phyloP scores from a whole-genome alignment of 2,888 invertebrate genomes.

The Philonicus albiceps region DNA sequence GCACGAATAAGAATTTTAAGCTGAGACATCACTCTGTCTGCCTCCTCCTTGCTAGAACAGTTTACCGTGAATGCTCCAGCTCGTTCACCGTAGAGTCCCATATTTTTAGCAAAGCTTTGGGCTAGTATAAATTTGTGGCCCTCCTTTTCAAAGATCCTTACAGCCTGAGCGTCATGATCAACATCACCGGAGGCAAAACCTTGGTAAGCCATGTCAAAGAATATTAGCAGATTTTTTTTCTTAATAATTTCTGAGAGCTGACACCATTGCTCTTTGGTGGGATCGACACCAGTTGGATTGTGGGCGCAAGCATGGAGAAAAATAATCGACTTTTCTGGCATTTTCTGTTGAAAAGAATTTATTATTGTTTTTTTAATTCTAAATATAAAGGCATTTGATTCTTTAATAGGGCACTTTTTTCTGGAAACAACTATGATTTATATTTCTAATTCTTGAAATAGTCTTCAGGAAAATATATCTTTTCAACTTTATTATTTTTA shows the following conservation, averaged over 20 bases:
- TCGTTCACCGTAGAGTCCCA: conserved; percentile 92
- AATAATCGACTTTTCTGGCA: conserved; percentile 88
- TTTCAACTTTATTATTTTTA: too few species aligned
- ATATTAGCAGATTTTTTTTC: conserved; percentile 82
- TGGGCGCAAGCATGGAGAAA: conserved; percentile 97
- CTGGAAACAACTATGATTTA: too few species aligned
- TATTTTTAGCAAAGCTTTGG: conserved; percentile 98
- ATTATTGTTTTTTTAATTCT: background rate
- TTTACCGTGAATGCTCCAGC: conserved; percentile 89
- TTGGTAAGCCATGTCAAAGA: conserved; percentile 99
- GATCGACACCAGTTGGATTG: conserved; percentile 97
- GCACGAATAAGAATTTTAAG: conserved; percentile 94
- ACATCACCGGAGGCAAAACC: conserved; percentile 92
- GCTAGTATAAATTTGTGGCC: conserved; percentile 87
- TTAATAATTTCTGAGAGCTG: conserved; percentile 85
- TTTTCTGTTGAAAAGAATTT: conserved; percentile 72
- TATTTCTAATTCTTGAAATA: too few species aligned
- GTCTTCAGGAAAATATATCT: too few species aligned
- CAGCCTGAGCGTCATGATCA: conserved; percentile 86
- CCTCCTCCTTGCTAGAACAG: conserved; percentile 78
- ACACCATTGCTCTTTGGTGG: conserved; percentile 86
- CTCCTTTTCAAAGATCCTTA: conserved; percentile 85
- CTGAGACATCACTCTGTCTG: conserved; percentile 87
- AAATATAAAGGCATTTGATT: background rate
- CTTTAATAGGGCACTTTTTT: too few species aligned